phyloP scores from a whole-genome alignment of 2,113 vertebrate species.

The Myxocyprinus asiaticus region DNA sequence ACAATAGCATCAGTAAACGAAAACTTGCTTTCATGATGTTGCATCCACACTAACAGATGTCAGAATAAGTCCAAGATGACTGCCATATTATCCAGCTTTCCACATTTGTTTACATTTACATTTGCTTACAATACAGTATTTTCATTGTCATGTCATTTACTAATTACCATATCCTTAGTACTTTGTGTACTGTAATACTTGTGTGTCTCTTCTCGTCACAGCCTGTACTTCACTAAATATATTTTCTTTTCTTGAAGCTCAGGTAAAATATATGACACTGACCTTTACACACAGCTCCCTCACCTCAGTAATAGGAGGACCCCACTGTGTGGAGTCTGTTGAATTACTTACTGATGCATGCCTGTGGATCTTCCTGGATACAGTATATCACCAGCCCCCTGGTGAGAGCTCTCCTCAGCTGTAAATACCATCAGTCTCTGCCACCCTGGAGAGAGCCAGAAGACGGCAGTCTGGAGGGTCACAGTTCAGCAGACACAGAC shows the following conservation, averaged over 20 bases:
- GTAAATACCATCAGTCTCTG: constrained; percentile 74
- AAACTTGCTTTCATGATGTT: too few species aligned
- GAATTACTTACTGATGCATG: constrained; percentile 60
- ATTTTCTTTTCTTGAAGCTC: constrained; percentile 48
- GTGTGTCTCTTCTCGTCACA: not conserved
- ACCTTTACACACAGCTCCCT: constrained; percentile 6
- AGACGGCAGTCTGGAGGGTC: constrained; percentile 56
- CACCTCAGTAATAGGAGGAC: constrained; percentile 44
- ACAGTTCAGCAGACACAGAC: constrained; percentile 26
- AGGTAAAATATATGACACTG: constrained; percentile 60
- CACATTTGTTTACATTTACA: too few species aligned
- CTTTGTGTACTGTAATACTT: too few species aligned
- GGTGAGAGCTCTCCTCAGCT: constrained; percentile 66
- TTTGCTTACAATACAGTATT: too few species aligned
- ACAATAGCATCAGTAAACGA: too few species aligned
- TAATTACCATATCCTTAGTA: too few species aligned
- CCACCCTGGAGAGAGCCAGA: constrained; percentile 60
- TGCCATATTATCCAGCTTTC: too few species aligned
- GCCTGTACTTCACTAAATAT: not conserved
- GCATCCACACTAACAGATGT: too few species aligned
- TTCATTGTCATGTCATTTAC: too few species aligned
- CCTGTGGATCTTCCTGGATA: constrained; percentile 63
- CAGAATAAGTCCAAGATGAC: too few species aligned
- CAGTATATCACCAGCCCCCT: constrained; percentile 57
- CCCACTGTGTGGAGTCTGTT: constrained; percentile 59